Conservation (phyloP, 2,888 invertebrate genomes). For the Mesoligia furuncula region DNA sequence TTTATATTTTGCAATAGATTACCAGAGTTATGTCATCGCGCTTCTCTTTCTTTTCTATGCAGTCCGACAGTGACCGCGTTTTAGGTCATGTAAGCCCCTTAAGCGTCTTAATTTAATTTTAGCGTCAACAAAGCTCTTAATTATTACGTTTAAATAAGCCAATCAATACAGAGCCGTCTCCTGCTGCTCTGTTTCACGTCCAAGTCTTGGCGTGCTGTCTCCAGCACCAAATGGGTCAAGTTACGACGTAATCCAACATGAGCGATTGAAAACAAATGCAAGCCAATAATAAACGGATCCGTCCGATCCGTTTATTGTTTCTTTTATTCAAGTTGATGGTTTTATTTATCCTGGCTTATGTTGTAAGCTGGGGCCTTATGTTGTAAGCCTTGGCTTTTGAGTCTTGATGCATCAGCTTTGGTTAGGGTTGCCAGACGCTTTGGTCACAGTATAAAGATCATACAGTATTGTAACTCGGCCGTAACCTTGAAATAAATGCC, state of each 20-base stretch:
- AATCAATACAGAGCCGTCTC: not conserved
- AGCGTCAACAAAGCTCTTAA: not conserved
- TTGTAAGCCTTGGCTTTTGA: not conserved
- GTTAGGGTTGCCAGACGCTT: not conserved
- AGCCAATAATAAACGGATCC: conserved; percentile 44
- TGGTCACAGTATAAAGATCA: no score
- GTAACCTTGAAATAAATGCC: no score
- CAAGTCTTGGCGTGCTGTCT: conserved; percentile 35
- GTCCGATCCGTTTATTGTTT: conserved; percentile 8
- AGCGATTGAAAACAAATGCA: conserved; percentile 41
- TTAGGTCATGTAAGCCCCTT: no score
- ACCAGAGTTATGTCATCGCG: no score
- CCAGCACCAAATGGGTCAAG: conserved; percentile 46
- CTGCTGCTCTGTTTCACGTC: conserved; percentile 31
- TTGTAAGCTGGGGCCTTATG: conserved; percentile 15
- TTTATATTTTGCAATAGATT: no score
- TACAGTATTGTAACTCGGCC: no score
- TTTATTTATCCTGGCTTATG: conserved; percentile 42
- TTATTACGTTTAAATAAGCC: not conserved
- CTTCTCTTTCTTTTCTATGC: no score
- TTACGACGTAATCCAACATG: conserved; percentile 30
- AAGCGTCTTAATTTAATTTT: not conserved
- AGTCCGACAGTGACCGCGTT: no score
- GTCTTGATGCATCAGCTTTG: conserved; percentile 20
- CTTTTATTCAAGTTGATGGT: conserved; percentile 31